Percentiles rank a stretch among this genome's conserved stretches.
phyloP scores from a whole-genome alignment of 2,888 invertebrate genomes.

The Rhamnusium bicolor region DNA sequence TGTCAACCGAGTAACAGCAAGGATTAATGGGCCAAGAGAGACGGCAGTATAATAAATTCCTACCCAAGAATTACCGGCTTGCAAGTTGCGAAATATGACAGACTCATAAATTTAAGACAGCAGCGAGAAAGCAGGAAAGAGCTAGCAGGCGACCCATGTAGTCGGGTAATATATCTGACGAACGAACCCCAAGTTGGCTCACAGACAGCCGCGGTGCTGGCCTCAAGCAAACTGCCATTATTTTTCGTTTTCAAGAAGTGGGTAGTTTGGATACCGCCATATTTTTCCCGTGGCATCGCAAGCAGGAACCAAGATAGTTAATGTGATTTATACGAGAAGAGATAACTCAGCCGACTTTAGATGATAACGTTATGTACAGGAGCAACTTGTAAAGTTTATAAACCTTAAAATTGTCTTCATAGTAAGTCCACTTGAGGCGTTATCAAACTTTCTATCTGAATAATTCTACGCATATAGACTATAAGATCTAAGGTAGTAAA shows the following conservation, averaged over 20 bases:
- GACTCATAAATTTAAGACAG: conserved; percentile 73
- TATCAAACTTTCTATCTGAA: too few relatives aligned
- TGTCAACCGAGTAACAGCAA: conserved; percentile 60
- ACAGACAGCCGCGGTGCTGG: conserved; percentile 56
- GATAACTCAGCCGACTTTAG: conserved; percentile 64
- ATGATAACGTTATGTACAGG: conserved; percentile 69
- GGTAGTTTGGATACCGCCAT: conserved; percentile 64
- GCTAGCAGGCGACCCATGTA: conserved; percentile 68
- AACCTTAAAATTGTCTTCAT: conserved; percentile 62
- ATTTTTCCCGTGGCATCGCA: conserved; percentile 65
- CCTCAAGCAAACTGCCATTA: conserved; percentile 63
- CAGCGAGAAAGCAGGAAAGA: conserved; percentile 65
- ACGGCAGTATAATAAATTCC: conserved; percentile 75
- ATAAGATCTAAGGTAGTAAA: too few relatives aligned
- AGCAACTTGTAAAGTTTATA: conserved; percentile 67
- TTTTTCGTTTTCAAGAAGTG: conserved; percentile 66
- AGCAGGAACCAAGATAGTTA: conserved; percentile 64
- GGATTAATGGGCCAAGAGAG: conserved; percentile 72
- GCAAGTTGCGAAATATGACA: conserved; percentile 77
- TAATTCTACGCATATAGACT: too few relatives aligned
- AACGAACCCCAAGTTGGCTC: conserved; percentile 59
- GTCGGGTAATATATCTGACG: conserved; percentile 63
- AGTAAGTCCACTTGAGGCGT: conserved; percentile 62
- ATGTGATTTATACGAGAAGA: conserved; percentile 69
- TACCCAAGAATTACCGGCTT: conserved; percentile 76